A percentile compares a stretch with the other conserved stretches of the same genome.
phyloP scores from a whole-genome alignment of 2,888 invertebrate species.

The Folsomia candida region DNA sequence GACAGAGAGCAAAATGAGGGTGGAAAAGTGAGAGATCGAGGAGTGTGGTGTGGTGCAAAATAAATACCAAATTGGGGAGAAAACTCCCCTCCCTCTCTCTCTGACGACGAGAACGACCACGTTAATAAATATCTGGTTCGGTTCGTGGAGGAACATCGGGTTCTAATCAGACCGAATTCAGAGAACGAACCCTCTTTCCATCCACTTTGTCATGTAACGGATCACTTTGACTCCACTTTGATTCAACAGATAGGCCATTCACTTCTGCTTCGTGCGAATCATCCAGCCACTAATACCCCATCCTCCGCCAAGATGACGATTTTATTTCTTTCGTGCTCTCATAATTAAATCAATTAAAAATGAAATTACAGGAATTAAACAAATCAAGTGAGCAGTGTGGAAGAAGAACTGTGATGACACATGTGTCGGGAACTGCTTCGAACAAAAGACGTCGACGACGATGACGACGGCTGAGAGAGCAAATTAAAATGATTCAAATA shows the following conservation, averaged over 20 bases:
- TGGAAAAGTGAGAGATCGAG: neutral
- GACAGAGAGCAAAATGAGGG: neutral
- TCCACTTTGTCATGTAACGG: no score
- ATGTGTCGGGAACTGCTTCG: neutral
- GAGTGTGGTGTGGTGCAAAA: neutral
- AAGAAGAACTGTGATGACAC: neutral
- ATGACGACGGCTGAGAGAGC: neutral
- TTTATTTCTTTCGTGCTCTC: neutral
- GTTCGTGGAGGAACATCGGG: neutral
- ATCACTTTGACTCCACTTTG: neutral
- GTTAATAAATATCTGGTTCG: no score
- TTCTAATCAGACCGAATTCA: neutral
- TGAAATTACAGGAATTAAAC: neutral
- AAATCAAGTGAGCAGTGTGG: neutral
- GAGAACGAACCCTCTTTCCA: neutral
- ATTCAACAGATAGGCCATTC: neutral
- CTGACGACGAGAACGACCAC: no score
- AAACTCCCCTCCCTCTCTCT: neutral
- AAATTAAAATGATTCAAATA: slow-evolving; percentile 5
- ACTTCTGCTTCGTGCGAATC: neutral
- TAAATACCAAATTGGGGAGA: neutral
- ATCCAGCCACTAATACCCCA: neutral
- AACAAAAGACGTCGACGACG: no score
- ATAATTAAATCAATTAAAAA: slow-evolving; percentile 4
- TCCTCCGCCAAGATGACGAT: neutral